phyloP scores from a whole-genome alignment of 2,888 invertebrate species.

The Lissocephala sabroskyi region DNA sequence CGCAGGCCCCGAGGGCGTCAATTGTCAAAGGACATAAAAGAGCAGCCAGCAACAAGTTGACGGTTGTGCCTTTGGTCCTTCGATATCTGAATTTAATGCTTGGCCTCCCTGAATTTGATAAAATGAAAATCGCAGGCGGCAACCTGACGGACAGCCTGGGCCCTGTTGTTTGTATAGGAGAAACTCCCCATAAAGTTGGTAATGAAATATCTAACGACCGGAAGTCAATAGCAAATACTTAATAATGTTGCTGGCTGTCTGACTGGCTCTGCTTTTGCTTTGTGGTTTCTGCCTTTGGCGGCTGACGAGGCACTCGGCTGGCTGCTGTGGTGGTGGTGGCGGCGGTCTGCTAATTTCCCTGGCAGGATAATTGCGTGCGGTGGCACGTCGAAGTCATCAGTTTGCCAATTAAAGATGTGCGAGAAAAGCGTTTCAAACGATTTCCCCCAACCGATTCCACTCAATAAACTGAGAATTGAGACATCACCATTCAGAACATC shows the following conservation, averaged over 20 bases:
- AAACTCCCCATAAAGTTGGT: slow-evolving; percentile 45
- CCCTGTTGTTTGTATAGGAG: too few species aligned
- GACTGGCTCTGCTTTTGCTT: slow-evolving; percentile 16
- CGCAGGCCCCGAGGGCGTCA: too few species aligned
- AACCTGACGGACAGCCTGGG: too few species aligned
- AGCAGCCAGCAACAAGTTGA: too few species aligned
- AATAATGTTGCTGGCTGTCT: slow-evolving; percentile 57
- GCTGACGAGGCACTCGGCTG: slow-evolving; percentile 14
- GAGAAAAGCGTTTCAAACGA: slow-evolving; percentile 2
- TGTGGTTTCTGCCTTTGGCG: slow-evolving; percentile 36
- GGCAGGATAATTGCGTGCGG: slow-evolving; percentile 23
- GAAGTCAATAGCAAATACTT: slow-evolving; percentile 67
- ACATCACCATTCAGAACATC: too few species aligned
- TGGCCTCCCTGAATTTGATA: too few species aligned
- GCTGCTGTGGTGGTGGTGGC: slow-evolving; percentile 37
- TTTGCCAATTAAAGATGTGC: slow-evolving; percentile 31
- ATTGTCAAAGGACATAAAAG: neutral
- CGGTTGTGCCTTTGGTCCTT: too few species aligned
- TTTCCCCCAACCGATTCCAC: too few species aligned
- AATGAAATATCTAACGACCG: slow-evolving; percentile 67
- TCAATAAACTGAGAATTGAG: too few species aligned
- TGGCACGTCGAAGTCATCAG: slow-evolving; percentile 21
- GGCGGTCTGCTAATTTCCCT: slow-evolving; percentile 38
- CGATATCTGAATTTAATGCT: too few species aligned
- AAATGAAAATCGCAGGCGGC: too few species aligned